Conservation (phyloP, 2,113 vertebrate species). For the Octodon degus region DNA sequence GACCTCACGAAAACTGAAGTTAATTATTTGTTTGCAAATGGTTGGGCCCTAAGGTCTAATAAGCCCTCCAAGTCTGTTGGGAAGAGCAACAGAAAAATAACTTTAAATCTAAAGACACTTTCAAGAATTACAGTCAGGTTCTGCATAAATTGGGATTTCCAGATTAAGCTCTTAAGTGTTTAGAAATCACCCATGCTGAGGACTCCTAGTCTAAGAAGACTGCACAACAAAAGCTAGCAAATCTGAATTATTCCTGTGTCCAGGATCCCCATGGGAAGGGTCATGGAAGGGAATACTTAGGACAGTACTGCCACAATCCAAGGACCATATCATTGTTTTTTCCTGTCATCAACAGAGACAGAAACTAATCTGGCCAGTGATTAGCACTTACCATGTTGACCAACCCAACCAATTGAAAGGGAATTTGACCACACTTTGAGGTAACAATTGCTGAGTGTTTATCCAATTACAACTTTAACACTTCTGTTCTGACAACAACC, state of each 20-base stretch:
- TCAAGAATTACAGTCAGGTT: not conserved
- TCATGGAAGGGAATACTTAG: not conserved
- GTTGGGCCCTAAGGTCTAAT: not conserved
- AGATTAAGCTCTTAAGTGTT: not conserved
- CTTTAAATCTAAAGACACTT: not conserved
- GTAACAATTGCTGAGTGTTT: not conserved
- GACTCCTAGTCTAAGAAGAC: not conserved
- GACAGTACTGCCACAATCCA: not conserved
- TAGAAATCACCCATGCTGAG: not conserved
- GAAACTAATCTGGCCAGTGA: not conserved
- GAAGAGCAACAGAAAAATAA: not conserved
- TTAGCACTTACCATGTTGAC: not conserved
- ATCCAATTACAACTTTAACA: not conserved
- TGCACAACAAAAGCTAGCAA: not conserved
- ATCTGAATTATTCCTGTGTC: not conserved
- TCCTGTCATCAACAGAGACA: not conserved
- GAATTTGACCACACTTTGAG: not conserved
- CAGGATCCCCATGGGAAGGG: not conserved
- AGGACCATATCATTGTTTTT: not conserved
- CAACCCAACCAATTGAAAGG: not conserved
- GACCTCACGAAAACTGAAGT: constrained; percentile 5
- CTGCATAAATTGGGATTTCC: not conserved
- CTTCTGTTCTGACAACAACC: not conserved
- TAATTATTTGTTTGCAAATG: not conserved
- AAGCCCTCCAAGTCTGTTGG: not conserved